These are phyloP conservation scores for Pempheris klunzingeri DNA, from an alignment of 2,797 vertebrate genomes.

Conservation along the genomic window DNA sequence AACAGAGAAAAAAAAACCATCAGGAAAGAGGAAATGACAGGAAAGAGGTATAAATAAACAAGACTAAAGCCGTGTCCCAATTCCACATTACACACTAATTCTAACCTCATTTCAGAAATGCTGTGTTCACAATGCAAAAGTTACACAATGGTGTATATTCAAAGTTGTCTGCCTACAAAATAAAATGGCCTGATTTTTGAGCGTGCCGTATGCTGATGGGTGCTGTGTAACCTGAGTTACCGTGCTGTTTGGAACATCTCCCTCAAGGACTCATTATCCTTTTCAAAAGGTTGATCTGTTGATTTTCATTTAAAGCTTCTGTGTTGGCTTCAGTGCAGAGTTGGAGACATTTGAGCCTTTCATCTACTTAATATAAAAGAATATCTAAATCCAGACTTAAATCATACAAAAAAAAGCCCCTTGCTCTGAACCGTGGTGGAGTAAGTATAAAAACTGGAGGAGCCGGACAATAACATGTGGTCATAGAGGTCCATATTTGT, in stretches of 20 bases:
- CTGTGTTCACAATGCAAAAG: background rate
- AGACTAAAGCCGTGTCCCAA: background rate
- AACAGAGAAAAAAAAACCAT: background rate
- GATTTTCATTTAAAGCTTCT: background rate
- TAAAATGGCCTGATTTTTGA: background rate
- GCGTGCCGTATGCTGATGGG: background rate
- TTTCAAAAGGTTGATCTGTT: background rate
- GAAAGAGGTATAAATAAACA: conserved; percentile 29
- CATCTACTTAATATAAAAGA: background rate
- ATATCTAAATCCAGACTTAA: background rate
- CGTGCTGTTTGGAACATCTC: background rate
- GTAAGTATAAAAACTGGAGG: background rate
- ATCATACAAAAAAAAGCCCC: background rate
- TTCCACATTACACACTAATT: background rate
- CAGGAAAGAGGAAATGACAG: background rate
- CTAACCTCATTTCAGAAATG: conserved; percentile 3
- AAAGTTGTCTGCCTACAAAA: background rate
- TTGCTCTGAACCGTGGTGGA: background rate
- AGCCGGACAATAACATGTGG: background rate
- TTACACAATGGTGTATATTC: background rate
- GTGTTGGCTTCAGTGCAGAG: background rate
- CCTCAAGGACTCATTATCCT: background rate
- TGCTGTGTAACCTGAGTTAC: background rate
- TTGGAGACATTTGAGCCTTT: background rate
- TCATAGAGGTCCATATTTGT: background rate